Evolutionary conservation across 1,140 invertebrate species (phyloP).

Genomic region (Drosophila hydei): DNA sequence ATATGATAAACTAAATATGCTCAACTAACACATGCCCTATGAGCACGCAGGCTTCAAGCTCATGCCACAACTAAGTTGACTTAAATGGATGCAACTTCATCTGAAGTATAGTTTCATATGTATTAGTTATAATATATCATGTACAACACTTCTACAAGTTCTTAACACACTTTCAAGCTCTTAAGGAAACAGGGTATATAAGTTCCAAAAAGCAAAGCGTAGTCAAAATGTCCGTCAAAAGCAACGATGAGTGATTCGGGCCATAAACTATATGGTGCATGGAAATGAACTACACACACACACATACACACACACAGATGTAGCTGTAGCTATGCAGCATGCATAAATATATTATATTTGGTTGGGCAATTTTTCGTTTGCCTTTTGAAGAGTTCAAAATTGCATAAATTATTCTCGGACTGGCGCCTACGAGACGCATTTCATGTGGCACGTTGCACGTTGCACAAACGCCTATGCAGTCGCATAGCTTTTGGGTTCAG

Average conservation of each 20-base stretch:
- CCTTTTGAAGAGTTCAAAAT: constrained; percentile 41
- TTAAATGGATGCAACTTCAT: too few species aligned
- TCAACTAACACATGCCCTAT: neutral
- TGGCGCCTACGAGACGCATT: constrained; percentile 72
- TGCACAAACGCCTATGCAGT: constrained; percentile 10
- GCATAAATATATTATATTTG: constrained; percentile 38
- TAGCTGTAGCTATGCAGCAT: constrained; percentile 10
- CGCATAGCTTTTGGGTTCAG: constrained; percentile 27
- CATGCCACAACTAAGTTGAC: too few species aligned
- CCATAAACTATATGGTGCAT: constrained; percentile 36
- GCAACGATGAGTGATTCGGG: constrained; percentile 37
- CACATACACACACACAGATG: constrained; percentile 3
- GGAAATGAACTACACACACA: constrained; percentile 15
- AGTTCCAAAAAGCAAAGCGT: constrained; percentile 24
- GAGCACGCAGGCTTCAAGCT: too few species aligned
- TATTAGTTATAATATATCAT: neutral
- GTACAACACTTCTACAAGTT: neutral
- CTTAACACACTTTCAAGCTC: neutral
- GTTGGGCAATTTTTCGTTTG: constrained; percentile 45
- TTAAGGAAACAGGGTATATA: neutral
- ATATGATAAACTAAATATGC: neutral
- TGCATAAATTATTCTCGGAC: constrained; percentile 70
- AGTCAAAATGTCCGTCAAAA: constrained; percentile 36
- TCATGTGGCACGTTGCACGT: constrained; percentile 32
- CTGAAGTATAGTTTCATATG: too few species aligned